phyloP scores from a whole-genome alignment of 2,797 vertebrate genomes.

The Manis crassicaudata region DNA sequence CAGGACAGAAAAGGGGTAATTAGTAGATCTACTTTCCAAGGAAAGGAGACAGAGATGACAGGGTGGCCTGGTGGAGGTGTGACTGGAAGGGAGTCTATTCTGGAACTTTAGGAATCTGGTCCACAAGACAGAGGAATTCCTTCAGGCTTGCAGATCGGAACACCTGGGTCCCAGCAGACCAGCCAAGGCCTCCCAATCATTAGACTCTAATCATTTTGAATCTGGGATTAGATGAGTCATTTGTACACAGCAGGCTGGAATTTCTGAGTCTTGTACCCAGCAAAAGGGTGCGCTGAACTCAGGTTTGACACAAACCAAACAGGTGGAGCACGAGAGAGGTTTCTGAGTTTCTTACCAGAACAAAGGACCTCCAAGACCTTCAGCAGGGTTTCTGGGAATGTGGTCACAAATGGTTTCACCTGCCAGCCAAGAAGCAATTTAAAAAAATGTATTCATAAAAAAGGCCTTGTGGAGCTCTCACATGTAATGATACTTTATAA shows the following conservation, averaged over 20 bases:
- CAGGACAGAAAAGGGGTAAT: not conserved
- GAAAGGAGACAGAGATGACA: not conserved
- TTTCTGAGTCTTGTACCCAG: not conserved
- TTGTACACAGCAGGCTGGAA: not conserved
- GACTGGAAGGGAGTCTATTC: not conserved
- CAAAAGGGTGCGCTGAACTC: not conserved
- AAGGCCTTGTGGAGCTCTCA: not conserved
- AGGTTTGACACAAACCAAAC: not conserved
- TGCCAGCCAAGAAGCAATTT: not conserved
- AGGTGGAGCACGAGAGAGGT: not conserved
- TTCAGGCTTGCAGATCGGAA: not conserved
- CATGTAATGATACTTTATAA: not conserved
- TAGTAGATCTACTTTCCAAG: not conserved
- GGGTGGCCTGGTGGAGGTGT: not conserved
- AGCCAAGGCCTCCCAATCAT: not conserved
- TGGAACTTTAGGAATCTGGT: not conserved
- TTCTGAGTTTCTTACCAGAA: not conserved
- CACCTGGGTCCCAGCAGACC: not conserved
- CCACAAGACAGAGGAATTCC: not conserved
- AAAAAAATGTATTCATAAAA: not conserved
- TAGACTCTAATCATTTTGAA: not conserved
- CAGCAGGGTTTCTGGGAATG: not conserved
- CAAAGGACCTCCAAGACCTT: not conserved
- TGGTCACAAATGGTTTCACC: not conserved
- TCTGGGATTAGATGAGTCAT: not conserved